phyloP scores from a whole-genome alignment of 2,888 invertebrate genomes.

The Papilio protenor region DNA sequence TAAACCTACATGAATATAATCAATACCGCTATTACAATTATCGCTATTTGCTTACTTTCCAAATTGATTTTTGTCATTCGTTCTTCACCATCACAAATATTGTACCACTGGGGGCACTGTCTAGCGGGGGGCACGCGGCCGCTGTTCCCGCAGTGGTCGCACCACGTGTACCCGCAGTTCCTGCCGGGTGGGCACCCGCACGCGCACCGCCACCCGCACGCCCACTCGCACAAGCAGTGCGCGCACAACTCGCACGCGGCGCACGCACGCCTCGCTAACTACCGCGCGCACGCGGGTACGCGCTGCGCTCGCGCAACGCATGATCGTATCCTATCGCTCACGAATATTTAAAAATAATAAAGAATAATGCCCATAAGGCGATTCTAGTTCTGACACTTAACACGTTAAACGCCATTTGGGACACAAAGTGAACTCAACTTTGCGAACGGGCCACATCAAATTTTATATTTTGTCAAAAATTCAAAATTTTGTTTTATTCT shows the following conservation, averaged over 20 bases:
- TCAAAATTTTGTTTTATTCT: too few species aligned
- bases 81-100: background rate
- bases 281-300: slow-evolving; percentile 81
- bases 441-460: too few species aligned
- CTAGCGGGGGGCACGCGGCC: slow-evolving; percentile 86
- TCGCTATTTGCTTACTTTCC: background rate
- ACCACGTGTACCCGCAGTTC: slow-evolving; percentile 97
- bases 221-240: slow-evolving; percentile 40
- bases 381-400: background rate
- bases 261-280: slow-evolving; percentile 80
- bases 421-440: too few species aligned
- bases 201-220: slow-evolving; percentile 81
- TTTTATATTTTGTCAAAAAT: too few species aligned
- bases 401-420: too few species aligned
- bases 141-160: slow-evolving; percentile 97
- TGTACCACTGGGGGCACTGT: background rate
- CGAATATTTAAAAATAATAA: background rate
- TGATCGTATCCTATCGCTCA: slow-evolving; percentile 60
- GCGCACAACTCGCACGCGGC: slow-evolving; percentile 74
- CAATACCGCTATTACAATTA: background rate
- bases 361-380: background rate
- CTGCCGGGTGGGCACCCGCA: slow-evolving; percentile 94
- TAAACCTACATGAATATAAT: background rate
- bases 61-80: background rate
- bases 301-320: slow-evolving; percentile 30